Percentiles rank a stretch among this genome's conserved stretches.
These are phyloP conservation scores for Mustela lutreola DNA, from an alignment of 2,113 vertebrate genomes.

Conservation along the genomic window DNA sequence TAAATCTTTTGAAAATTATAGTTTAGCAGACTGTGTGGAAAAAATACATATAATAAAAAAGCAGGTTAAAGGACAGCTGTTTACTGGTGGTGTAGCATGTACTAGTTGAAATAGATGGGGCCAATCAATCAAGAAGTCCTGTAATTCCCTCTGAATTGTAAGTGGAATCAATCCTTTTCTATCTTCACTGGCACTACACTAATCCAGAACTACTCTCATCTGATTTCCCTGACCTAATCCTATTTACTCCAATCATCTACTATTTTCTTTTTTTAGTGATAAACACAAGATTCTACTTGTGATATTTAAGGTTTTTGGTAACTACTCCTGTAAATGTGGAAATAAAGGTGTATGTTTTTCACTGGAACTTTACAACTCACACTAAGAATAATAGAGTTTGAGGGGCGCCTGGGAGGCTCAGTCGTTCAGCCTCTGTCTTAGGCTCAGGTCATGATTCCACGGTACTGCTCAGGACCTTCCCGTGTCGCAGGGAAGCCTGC, in stretches of 20 bases:
- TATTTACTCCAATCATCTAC: not conserved
- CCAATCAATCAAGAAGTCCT: not conserved
- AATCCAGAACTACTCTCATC: not conserved
- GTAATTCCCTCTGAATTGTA: slow-evolving; percentile 1
- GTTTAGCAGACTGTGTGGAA: slow-evolving; percentile 16
- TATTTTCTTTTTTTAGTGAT: not conserved
- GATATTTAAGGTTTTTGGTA: slow-evolving; percentile 26
- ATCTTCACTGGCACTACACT: not conserved
- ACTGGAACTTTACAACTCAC: not conserved
- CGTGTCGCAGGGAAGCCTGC: too few relatives aligned
- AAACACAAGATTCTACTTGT: slow-evolving; percentile 22
- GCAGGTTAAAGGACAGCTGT: not conserved
- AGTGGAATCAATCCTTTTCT: not conserved
- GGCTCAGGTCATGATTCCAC: too few relatives aligned
- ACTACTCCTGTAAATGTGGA: not conserved
- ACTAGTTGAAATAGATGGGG: not conserved
- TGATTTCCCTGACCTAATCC: not conserved
- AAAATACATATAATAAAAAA: slow-evolving; percentile 31
- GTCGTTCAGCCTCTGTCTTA: too few relatives aligned
- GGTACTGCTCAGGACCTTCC: too few relatives aligned
- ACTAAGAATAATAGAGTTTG: not conserved
- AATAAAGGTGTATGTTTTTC: not conserved
- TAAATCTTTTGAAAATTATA: not conserved
- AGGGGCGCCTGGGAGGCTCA: not conserved
- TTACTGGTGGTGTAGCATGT: not conserved